Evolutionary conservation across 2,113 vertebrate species (phyloP).

Genomic region (Meleagris gallopavo): DNA sequence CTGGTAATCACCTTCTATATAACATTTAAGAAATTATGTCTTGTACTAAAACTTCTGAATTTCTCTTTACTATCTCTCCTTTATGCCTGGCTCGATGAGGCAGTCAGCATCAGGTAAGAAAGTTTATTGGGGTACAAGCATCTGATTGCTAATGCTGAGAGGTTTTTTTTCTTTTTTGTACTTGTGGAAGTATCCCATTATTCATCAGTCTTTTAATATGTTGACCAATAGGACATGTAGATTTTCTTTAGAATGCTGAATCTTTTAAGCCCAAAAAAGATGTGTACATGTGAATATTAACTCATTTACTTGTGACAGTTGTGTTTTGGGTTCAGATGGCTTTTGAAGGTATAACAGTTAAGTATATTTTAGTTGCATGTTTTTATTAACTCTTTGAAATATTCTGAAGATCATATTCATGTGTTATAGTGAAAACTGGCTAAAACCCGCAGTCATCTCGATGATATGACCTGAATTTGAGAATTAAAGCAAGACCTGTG

Average conservation of each 20-base stretch:
- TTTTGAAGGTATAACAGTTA: neutral
- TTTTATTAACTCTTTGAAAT: neutral
- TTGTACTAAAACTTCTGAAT: constrained; percentile 64
- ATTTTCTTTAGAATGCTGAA: neutral
- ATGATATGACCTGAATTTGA: neutral
- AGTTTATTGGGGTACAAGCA: constrained; percentile 1
- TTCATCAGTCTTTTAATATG: neutral
- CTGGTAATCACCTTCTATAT: neutral
- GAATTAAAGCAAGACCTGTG: constrained; percentile 7
- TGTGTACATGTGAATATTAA: neutral
- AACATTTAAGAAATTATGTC: neutral
- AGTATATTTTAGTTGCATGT: neutral
- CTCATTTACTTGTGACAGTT: neutral
- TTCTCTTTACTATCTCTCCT: constrained; percentile 79
- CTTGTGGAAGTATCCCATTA: neutral
- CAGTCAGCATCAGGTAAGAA: constrained; percentile 90
- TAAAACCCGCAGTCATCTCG: neutral
- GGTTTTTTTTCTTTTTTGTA: neutral
- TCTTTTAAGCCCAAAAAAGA: neutral
- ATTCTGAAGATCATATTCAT: neutral
- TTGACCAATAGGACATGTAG: neutral
- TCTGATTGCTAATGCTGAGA: neutral
- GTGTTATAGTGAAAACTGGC: neutral
- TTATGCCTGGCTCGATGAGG: constrained; percentile 87
- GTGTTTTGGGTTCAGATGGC: neutral